A percentile compares a stretch with the other conserved stretches of the same genome.
phyloP scores from a whole-genome alignment of 2,797 vertebrate species.

The Toxotes lorentzi region DNA sequence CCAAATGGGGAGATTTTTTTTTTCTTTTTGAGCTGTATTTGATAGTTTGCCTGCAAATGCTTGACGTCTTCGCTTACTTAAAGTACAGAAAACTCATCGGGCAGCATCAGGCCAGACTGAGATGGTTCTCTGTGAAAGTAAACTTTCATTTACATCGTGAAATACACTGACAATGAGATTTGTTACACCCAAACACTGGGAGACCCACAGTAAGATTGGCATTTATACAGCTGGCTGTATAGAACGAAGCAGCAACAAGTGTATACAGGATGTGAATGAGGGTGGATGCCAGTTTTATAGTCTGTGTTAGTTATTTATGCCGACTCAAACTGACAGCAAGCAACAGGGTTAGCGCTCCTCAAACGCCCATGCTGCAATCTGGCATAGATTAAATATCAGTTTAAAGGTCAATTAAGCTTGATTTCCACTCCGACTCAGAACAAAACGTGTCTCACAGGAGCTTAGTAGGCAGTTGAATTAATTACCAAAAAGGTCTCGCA shows the following conservation, averaged over 20 bases:
- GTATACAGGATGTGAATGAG: slow-evolving; percentile 24
- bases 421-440: slow-evolving; percentile 65
- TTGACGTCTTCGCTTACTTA: slow-evolving; percentile 35
- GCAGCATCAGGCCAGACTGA: slow-evolving; percentile 21
- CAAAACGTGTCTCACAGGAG: slow-evolving; percentile 63
- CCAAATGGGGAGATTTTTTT: slow-evolving; percentile 37
- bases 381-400: slow-evolving; percentile 80
- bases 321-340: slow-evolving; percentile 56
- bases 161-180: slow-evolving; percentile 40
- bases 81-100: slow-evolving; percentile 52
- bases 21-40: slow-evolving; percentile 6
- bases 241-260: slow-evolving; percentile 15
- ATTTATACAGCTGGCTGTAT: slow-evolving; percentile 36
- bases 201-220: slow-evolving; percentile 26
- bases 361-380: slow-evolving; percentile 57
- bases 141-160: slow-evolving; percentile 51
- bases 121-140: slow-evolving; percentile 29
- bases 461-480: slow-evolving; percentile 64
- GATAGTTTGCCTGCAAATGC: slow-evolving; percentile 35
- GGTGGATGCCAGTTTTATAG: slow-evolving; percentile 17
- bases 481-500: slow-evolving; percentile 72
- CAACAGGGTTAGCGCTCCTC: slow-evolving; percentile 54
- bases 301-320: slow-evolving; percentile 61
- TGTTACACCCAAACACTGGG: slow-evolving; percentile 38
- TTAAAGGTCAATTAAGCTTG: slow-evolving; percentile 80